Evolutionary conservation across 53 echinoderm and acorn worm genomes (phyloP).

Genomic region (Stichopus horrens): DNA sequence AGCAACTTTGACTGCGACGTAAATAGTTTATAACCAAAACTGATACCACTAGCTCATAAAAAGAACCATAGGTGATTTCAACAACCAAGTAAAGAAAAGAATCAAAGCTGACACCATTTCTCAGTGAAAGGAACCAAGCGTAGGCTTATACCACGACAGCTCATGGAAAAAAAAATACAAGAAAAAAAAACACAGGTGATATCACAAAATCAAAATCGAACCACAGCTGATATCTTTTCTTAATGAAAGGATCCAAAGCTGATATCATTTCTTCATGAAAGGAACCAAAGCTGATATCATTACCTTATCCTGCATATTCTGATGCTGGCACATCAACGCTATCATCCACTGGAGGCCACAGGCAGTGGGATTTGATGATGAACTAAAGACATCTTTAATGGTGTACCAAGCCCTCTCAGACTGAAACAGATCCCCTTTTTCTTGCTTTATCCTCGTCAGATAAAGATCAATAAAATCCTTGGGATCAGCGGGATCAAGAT

Average conservation of each 20-base stretch:
- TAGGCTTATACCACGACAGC: too few species aligned
- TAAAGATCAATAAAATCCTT: constrained; percentile 58
- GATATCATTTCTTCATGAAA: too few species aligned
- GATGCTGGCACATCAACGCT: constrained; percentile 15
- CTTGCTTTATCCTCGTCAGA: constrained; percentile 37
- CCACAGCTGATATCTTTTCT: too few species aligned
- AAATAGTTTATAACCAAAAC: too few species aligned
- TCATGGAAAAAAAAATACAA: too few species aligned
- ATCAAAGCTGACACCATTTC: too few species aligned
- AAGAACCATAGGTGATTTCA: too few species aligned
- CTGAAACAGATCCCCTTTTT: background rate
- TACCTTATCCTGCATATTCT: constrained; percentile 30
- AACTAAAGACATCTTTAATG: constrained; percentile 30
- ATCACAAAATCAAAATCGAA: background rate
- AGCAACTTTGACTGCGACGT: too few species aligned
- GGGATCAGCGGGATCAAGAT: constrained; percentile 37
- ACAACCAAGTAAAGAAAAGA: too few species aligned
- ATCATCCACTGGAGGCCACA: constrained; percentile 28
- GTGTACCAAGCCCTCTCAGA: constrained; percentile 28
- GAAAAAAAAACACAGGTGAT: background rate
- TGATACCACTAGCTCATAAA: too few species aligned
- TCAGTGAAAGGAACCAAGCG: too few species aligned
- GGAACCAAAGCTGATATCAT: background rate
- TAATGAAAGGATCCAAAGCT: too few species aligned
- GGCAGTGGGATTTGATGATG: constrained; percentile 12